These are phyloP conservation scores for Bimastos eiseni DNA, from an alignment of 2,888 invertebrate species.

Conservation along the genomic window DNA sequence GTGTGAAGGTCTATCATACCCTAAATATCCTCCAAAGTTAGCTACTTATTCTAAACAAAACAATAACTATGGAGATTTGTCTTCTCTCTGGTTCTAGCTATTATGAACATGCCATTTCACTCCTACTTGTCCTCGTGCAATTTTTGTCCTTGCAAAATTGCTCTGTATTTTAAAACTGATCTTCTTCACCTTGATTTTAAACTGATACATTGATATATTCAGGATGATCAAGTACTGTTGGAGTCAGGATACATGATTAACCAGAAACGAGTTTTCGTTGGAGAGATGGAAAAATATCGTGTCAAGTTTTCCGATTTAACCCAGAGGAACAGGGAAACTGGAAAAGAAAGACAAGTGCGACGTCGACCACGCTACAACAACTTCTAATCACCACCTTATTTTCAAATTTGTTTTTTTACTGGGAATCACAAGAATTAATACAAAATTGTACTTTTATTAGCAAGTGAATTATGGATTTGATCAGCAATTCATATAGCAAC, in stretches of 20 bases:
- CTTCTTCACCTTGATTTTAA: neutral
- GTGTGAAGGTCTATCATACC: no score
- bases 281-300: neutral
- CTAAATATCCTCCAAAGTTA: no score
- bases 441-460: neutral
- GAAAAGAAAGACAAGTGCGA: constrained; percentile 9
- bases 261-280: neutral
- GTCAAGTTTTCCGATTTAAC: constrained; percentile 3
- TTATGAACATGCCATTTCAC: no score
- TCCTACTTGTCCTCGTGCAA: no score
- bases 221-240: constrained; percentile 18
- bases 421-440: neutral
- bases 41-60: no score
- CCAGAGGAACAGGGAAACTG: neutral
- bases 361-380: neutral
- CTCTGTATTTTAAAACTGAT: neutral
- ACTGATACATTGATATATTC: neutral
- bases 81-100: no score
- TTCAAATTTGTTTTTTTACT: neutral
- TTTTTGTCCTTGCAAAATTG: neutral
- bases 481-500: neutral
- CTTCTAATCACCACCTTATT: neutral
- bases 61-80: no score
- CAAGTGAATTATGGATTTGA: neutral
- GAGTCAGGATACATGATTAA: constrained; percentile 8